Evolutionary conservation across 2,888 invertebrate species (phyloP), one percentile per base, ranked within the genome.

Genomic region (Lasioglossum pauxillum): DNA sequence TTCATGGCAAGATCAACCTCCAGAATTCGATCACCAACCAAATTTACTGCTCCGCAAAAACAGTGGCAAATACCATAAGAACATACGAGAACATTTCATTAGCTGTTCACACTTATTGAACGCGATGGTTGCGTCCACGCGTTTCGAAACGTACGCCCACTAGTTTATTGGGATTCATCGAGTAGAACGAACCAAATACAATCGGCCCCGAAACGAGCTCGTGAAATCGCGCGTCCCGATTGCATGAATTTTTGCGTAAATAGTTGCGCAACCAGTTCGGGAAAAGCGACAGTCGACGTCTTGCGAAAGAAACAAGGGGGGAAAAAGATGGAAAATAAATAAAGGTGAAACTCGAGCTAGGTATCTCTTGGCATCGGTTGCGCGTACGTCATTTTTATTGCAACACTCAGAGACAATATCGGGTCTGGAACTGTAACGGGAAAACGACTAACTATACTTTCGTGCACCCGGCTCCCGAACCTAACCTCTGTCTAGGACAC

Each of bases 301-400:
- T 64, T 64, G 60, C 31, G 60, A 64, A 64, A 64, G 14, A 23
- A 46, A 27, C 8, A 8, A 7, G 8, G 23, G 10, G 19, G n/a
- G n/a, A 3, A 2, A 44, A 80, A 79, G 69, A 75, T n/a, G 27
- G 60, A 16, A 60, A n/a, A 60, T 27, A 27, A 14, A 27, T 27
- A 23, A 53, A 75, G 69, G 83, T 57, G 84, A 85, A 76, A 84
- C 84, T 75, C 53, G 27, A 3, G 8, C 4, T 7, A 16, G 57
- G 57, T 57, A 27, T 75, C 78, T 75, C 78, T 75, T 69, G 41
- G 60, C 67, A 76, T 53, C 57, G 27, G 49, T 74, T 80, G n/a
- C 57, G 16, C 49, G n/a, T 60, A 46, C 49, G 31, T 82, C 69
- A 79, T 60, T 78, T 82, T 71, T 71, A 69, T 74, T 53, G n/a